Percentiles rank a stretch among this genome's conserved stretches.
phyloP scores from a whole-genome alignment of 2,888 invertebrate genomes.

The Neocrepidodera transversa region DNA sequence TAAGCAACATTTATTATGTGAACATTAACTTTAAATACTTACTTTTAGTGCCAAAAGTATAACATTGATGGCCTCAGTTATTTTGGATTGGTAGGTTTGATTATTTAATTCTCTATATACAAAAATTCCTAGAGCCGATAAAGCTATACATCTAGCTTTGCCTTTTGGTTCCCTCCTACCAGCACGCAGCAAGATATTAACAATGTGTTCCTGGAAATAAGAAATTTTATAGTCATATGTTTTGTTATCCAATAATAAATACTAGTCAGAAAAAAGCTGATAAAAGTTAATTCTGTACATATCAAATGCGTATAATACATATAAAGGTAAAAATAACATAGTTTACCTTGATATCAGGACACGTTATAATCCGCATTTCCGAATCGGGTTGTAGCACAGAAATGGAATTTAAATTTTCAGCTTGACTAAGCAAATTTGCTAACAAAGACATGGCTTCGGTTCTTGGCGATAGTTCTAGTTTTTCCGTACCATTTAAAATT shows the following conservation, averaged over 20 bases:
- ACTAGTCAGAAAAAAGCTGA: too few relatives aligned
- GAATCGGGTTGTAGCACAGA: conserved; percentile 67
- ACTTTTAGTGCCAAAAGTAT: conserved; percentile 74
- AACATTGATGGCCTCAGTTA: conserved; percentile 73
- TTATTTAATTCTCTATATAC: conserved; percentile 71
- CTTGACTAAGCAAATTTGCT: conserved; percentile 84
- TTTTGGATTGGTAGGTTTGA: conserved; percentile 68
- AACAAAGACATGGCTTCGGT: conserved; percentile 90
- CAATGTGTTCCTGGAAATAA: conserved; percentile 77
- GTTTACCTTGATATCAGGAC: conserved; percentile 81
- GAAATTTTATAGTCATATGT: too few relatives aligned
- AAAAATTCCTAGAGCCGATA: conserved; percentile 83
- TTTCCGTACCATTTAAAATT: conserved; percentile 82
- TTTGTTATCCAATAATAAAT: too few relatives aligned
- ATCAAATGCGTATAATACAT: too few relatives aligned
- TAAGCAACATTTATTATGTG: too few relatives aligned
- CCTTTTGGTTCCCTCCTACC: conserved; percentile 89
- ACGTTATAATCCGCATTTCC: conserved; percentile 65
- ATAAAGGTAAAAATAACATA: too few relatives aligned
- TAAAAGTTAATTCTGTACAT: too few relatives aligned
- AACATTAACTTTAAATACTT: conserved; percentile 46
- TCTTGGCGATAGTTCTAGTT: conserved; percentile 73
- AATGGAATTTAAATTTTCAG: conserved; percentile 68
- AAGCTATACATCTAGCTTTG: conserved; percentile 86
- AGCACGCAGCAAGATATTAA: conserved; percentile 85